Conservation (phyloP, 2,797 vertebrate species). For the Clarias fuscus region DNA sequence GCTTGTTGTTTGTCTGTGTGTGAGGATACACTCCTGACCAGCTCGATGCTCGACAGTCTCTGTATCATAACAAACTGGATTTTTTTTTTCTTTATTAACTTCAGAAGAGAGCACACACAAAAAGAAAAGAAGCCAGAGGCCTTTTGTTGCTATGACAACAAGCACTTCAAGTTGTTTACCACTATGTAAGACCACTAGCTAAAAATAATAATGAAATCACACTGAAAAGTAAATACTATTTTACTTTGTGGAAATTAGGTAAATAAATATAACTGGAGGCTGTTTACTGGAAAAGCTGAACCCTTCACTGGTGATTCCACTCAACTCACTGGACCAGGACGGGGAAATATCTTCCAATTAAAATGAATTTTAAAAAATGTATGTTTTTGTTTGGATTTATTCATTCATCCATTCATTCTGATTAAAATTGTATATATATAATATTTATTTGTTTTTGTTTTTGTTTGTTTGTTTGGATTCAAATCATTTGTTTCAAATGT, state of each 20-base stretch:
- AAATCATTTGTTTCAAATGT: not conserved
- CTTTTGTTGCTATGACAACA: conserved; percentile 26
- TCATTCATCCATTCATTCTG: not conserved
- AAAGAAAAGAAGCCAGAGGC: not conserved
- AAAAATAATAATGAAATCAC: conserved; percentile 4
- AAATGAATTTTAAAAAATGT: not conserved
- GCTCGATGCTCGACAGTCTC: too few relatives aligned
- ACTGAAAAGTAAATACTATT: not conserved
- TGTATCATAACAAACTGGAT: not conserved
- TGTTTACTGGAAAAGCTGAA: not conserved
- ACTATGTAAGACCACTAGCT: not conserved
- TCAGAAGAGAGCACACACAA: not conserved
- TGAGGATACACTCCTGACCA: too few relatives aligned
- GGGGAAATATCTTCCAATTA: too few relatives aligned
- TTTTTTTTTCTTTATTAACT: not conserved
- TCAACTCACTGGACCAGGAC: too few relatives aligned
- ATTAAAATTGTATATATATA: not conserved
- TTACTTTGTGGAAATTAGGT: not conserved
- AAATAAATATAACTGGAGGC: not conserved
- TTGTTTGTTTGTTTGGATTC: not conserved
- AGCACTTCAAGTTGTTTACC: conserved; percentile 17
- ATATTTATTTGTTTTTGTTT: not conserved
- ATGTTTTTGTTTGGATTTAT: not conserved
- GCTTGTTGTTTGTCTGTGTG: not conserved
- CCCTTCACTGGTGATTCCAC: not conserved